Evolutionary conservation across 2,113 vertebrate genomes (phyloP), one percentile per base, ranked within the genome.

Genomic region (Kobus ellipsiprymnus): DNA sequence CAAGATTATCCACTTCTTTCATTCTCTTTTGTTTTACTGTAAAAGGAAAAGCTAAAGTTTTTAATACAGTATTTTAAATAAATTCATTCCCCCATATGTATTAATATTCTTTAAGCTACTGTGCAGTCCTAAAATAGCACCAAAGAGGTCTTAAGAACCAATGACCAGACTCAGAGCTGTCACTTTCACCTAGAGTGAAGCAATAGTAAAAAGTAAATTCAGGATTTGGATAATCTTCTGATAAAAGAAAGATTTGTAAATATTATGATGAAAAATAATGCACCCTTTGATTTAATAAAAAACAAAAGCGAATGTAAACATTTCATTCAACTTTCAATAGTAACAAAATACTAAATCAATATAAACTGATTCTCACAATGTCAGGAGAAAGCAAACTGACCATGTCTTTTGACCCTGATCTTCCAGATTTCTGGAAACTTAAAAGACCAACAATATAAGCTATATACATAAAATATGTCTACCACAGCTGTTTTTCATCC

Each of bases 1-100:
- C 98, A 97, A 98, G 97, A 92, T 98, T 99, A 97, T 99, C 98
- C 95, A 99, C 98, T 97, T 98, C 98, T 99, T 98, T 99, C 99
- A 99, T 99, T 96, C 98, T 98, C 90, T 96, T 98, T 94, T 19
- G 96, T 84, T 46, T 2, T 98, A 97, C 99, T 98, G 90, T 97
- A 86, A 95, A 98, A 96, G 98, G 5, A 96, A 91, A 87, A 88
- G 16, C 4, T 27, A 77, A 93, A 60, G 44, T 86, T 96, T 16
- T 60, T 27, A 96, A 90, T 44, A 59, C 55, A 93, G 23, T 80
- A 57, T 50, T 82, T 93, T 85, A 84, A 89, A 62, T 71, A 89
- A 67, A 85, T 21, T 71, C 16, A 91, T 52, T 81, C 15, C 4
- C 81, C 21, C 16, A 10, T 48, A 82, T 60, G 6, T 80, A 93